These are phyloP conservation scores for Lepidiolamprologus cunningtoni DNA, from an alignment of 2,113 vertebrate genomes.

Conservation along the genomic window DNA sequence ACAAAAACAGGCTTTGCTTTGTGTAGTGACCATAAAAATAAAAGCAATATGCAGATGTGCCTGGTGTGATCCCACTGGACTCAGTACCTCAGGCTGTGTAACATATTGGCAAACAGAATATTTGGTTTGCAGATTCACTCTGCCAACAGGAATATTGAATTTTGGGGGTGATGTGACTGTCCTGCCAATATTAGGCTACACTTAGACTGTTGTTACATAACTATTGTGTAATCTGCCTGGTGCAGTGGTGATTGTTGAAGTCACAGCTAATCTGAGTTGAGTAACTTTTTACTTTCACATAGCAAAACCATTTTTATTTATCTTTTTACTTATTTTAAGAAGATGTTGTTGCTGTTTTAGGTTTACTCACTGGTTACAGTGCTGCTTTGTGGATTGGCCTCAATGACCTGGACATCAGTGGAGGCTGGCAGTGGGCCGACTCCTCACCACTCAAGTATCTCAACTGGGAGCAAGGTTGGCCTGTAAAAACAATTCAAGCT, in stretches of 20 bases:
- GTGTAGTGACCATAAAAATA: neutral
- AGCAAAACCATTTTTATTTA: neutral
- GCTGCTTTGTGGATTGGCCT: conserved; percentile 92
- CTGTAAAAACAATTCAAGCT: neutral
- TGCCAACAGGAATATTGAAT: neutral
- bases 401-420: conserved; percentile 89
- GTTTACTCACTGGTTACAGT: conserved; percentile 87
- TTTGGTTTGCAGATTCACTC: neutral
- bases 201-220: neutral
- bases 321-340: neutral
- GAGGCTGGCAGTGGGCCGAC: conserved; percentile 97
- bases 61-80: neutral
- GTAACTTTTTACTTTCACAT: neutral
- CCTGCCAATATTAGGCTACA: neutral
- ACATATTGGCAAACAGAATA: neutral
- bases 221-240: neutral
- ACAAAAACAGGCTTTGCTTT: neutral
- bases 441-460: conserved; percentile 92
- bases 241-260: neutral
- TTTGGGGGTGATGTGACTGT: neutral
- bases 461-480: conserved; percentile 93
- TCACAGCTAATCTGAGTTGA: neutral
- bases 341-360: conserved; percentile 50
- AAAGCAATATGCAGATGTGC: neutral
- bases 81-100: neutral